These are phyloP conservation scores for Eurypyga helias DNA, from an alignment of 2,113 vertebrate species.

Conservation along the genomic window DNA sequence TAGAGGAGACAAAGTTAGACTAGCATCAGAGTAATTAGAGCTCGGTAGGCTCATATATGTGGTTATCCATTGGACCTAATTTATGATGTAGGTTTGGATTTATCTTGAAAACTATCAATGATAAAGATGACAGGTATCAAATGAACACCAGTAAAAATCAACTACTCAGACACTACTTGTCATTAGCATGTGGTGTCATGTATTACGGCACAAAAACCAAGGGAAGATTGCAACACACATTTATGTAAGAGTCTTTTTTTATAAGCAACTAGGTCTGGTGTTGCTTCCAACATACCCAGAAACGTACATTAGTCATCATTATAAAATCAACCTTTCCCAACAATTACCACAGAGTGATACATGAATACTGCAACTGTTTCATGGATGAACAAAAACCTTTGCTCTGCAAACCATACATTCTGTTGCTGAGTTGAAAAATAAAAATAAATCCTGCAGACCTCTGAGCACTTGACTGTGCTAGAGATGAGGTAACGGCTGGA, in stretches of 20 bases:
- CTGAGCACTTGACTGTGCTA: background rate
- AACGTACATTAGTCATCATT: background rate
- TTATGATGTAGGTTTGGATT: background rate
- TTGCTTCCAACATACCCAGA: background rate
- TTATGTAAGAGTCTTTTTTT: background rate
- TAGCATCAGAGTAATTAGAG: background rate
- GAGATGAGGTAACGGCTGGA: slow-evolving; percentile 34
- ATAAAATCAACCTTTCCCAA: background rate
- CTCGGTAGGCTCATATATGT: background rate
- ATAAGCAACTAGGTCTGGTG: background rate
- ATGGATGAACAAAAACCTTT: background rate
- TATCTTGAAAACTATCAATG: background rate
- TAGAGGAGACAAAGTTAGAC: background rate
- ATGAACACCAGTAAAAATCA: background rate
- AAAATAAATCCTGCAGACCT: slow-evolving; percentile 25
- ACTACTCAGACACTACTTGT: background rate
- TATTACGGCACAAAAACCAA: background rate
- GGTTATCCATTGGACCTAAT: background rate
- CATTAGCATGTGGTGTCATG: background rate
- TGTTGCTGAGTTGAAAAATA: background rate
- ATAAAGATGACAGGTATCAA: background rate
- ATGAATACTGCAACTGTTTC: background rate
- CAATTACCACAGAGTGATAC: background rate
- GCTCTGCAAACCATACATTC: background rate
- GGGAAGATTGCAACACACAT: background rate